A percentile compares a stretch with the other conserved stretches of the same genome.
Conservation (phyloP, 2,888 invertebrate species). For the Pseudoips prasinana region DNA sequence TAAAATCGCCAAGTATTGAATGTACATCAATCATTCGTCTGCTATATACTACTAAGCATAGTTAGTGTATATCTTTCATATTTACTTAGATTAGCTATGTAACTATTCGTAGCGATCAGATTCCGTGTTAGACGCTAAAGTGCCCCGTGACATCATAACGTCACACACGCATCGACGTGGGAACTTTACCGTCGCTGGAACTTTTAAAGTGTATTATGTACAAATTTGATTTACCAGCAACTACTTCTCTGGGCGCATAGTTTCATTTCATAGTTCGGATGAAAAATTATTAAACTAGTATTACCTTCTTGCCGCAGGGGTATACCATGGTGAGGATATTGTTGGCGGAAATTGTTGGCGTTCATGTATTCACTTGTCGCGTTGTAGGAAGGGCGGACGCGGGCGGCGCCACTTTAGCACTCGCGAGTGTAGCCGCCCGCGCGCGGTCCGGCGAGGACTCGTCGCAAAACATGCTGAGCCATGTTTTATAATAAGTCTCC, state of each 20-base stretch:
- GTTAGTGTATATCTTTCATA: conserved; percentile 68
- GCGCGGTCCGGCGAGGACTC: conserved; percentile 49
- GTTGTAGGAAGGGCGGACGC: conserved; percentile 36
- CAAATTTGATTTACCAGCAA: conserved; percentile 71
- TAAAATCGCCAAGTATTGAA: conserved; percentile 61
- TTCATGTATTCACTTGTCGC: conserved; percentile 46
- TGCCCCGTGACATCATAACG: conserved; percentile 4
- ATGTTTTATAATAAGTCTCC: conserved; percentile 75
- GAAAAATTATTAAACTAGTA: conserved; percentile 57
- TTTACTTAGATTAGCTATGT: conserved; percentile 66
- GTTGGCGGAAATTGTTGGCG: conserved; percentile 72
- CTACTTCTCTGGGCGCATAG: conserved; percentile 54
- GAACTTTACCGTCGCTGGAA: conserved; percentile 21
- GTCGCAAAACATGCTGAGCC: conserved; percentile 66
- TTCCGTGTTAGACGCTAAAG: conserved; percentile 25
- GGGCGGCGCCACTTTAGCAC: conserved; percentile 27
- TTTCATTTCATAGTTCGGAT: conserved; percentile 71
- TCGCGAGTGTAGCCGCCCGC: conserved; percentile 12
- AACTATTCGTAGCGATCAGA: conserved; percentile 53
- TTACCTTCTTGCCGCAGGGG: conserved; percentile 77
- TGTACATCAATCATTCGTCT: conserved; percentile 57
- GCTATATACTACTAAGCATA: conserved; percentile 63
- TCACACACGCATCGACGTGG: conserved; percentile 5
- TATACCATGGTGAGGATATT: conserved; percentile 74
- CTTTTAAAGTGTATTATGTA: conserved; percentile 64